A percentile compares a stretch with the other conserved stretches of the same genome.
Conservation (phyloP, 2,797 vertebrate genomes). For the Australoheros facetus region DNA sequence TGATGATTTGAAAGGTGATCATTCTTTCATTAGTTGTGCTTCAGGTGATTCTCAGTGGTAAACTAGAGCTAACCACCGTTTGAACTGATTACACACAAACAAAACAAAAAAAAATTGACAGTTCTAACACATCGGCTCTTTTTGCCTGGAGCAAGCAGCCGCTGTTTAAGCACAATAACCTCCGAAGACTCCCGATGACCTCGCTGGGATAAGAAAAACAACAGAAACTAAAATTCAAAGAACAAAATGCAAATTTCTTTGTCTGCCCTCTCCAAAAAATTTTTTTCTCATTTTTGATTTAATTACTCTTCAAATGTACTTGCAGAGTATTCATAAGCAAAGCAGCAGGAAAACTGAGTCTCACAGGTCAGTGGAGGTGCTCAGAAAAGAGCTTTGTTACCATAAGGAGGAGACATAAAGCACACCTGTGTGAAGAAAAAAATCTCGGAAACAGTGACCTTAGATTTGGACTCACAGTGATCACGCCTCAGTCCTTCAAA, state of each 20-base stretch:
- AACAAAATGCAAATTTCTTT: not conserved
- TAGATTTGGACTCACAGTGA: not conserved
- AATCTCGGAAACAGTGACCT: not conserved
- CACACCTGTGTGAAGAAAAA: not conserved
- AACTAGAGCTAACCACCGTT: not conserved
- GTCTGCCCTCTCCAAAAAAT: not conserved
- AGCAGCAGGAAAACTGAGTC: no score
- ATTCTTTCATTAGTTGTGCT: not conserved
- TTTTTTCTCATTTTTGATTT: not conserved
- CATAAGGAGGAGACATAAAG: not conserved
- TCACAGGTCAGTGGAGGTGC: not conserved
- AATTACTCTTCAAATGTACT: not conserved
- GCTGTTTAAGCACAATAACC: not conserved
- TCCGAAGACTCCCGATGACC: not conserved
- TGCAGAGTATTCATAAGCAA: no score
- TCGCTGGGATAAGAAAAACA: not conserved
- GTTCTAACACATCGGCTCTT: not conserved
- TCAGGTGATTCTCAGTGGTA: not conserved
- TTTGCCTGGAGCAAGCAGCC: not conserved
- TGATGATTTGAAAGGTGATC: not conserved
- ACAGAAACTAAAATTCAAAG: not conserved
- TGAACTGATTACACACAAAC: not conserved
- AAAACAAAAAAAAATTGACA: not conserved
- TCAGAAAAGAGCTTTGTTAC: not conserved
- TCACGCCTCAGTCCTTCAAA: not conserved